phyloP scores from a whole-genome alignment of 2,797 vertebrate species.

The Miichthys miiuy region DNA sequence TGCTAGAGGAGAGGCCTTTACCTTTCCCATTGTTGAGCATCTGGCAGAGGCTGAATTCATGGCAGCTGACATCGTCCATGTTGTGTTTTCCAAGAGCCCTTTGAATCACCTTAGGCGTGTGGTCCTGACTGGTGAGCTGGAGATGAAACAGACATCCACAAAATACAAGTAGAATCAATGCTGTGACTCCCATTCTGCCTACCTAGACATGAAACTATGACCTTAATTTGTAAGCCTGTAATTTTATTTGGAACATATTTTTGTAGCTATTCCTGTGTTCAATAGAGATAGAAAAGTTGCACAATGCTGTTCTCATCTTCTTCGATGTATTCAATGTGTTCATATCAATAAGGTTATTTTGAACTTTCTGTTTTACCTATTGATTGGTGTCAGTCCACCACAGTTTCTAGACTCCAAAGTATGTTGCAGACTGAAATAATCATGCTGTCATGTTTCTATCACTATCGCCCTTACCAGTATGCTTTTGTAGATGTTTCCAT shows the following conservation, averaged over 20 bases:
- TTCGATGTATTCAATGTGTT: no score
- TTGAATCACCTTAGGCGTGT: constrained; percentile 89
- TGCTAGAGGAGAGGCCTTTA: constrained; percentile 53
- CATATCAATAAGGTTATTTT: no score
- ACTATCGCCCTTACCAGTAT: constrained; percentile 86
- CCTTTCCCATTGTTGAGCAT: constrained; percentile 86
- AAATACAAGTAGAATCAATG: not conserved
- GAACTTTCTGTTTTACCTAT: no score
- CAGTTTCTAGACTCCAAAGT: no score
- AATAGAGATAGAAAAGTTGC: not conserved
- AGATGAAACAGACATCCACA: constrained; percentile 14
- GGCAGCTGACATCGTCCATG: constrained; percentile 80
- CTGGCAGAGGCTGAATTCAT: constrained; percentile 88
- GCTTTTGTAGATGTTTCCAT: constrained; percentile 92
- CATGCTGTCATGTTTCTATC: not conserved
- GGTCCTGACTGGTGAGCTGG: constrained; percentile 94
- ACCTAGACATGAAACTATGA: not conserved
- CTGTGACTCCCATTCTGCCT: not conserved
- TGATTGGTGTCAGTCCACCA: no score
- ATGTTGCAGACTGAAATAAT: no score
- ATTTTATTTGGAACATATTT: not conserved
- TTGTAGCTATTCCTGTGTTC: not conserved
- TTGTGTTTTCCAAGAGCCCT: constrained; percentile 91
- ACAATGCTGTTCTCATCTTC: no score
- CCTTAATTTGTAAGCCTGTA: not conserved